Conservation (phyloP, 1,140 invertebrate species). For the Meteorus sp. region DNA sequence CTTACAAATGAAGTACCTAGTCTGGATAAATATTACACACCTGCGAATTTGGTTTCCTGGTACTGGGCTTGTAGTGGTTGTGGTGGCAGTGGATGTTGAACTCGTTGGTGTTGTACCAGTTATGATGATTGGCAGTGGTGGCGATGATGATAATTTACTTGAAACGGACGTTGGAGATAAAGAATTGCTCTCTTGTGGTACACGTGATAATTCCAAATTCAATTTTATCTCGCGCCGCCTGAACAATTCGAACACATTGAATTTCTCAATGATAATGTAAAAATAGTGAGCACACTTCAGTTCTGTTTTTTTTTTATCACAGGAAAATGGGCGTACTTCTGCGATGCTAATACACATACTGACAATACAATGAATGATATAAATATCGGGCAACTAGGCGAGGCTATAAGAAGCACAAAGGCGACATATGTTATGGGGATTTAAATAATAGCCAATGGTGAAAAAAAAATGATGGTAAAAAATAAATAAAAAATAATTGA, state of each 20-base stretch:
- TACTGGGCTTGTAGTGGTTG: constrained; percentile 57
- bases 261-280: too few relatives aligned
- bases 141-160: constrained; percentile 50
- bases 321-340: too few relatives aligned
- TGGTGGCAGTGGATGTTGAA: constrained; percentile 48
- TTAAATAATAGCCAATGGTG: neutral
- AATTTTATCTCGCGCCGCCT: constrained; percentile 56
- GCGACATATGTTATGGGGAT: neutral
- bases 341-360: too few relatives aligned
- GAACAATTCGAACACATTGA: too few relatives aligned
- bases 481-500: constrained; percentile 24
- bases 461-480: constrained; percentile 7
- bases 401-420: constrained; percentile 1
- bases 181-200: constrained; percentile 53
- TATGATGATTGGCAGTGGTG: constrained; percentile 44
- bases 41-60: constrained; percentile 65
- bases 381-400: neutral
- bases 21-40: constrained; percentile 47
- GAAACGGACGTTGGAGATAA: constrained; percentile 48
- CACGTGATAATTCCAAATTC: constrained; percentile 53
- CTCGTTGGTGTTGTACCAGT: constrained; percentile 45
- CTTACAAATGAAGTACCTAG: neutral
- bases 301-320: too few relatives aligned
- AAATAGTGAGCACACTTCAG: too few relatives aligned
- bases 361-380: neutral